Base-by-base conservation (phyloP, 2,888 invertebrate species). In the Platycheirus rosarum region DNA sequence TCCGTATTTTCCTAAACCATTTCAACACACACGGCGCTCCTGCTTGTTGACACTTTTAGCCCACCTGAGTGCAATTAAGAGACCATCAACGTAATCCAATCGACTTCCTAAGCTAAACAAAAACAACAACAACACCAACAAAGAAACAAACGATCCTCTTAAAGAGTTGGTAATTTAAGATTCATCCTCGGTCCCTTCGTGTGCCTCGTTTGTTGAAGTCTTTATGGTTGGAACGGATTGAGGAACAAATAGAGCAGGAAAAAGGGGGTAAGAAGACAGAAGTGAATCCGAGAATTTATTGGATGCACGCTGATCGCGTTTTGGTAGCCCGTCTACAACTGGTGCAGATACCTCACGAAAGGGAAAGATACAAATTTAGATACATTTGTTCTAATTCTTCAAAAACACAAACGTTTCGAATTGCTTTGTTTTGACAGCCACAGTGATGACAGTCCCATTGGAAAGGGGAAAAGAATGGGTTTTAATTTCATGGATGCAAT, bases 31-130 rank as follows among this genome's bases (percentile, higher is more conserved):
- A 53, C 44, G 62, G 66, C 66, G 65, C 76, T 71, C 70, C 26
- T 51, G 60, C 80, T 76, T 66, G 77, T 77, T 82, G 82, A 82
- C 82, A 82, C 77, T 82, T 57, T 55, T 62, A 68, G 77, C 82
- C 82, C 82, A 82, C 82, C 82, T 82, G 82, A 82, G 82, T 82
- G 82, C 82, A 82, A 82, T 82, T 82, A 82, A 82, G 77, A 77
- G 77, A 73, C 82, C 82, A 82, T 82, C 82, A 82, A 77, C 77
- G 82, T 82, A 82, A 82, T 82, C 82, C 82, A 77, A 82, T 82
- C 82, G 71, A 82, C 77, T 82, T 49, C n/a, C 68, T 68, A 63
- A 42, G 29, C 65, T 13, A 37, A 75, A 66, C 46, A 29, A 35
- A 23, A 42, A 29, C 53, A 75, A 75, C 32, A 57, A 60, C 60